phyloP scores from a whole-genome alignment of 2,888 invertebrate genomes.

The Stenurella melanura region DNA sequence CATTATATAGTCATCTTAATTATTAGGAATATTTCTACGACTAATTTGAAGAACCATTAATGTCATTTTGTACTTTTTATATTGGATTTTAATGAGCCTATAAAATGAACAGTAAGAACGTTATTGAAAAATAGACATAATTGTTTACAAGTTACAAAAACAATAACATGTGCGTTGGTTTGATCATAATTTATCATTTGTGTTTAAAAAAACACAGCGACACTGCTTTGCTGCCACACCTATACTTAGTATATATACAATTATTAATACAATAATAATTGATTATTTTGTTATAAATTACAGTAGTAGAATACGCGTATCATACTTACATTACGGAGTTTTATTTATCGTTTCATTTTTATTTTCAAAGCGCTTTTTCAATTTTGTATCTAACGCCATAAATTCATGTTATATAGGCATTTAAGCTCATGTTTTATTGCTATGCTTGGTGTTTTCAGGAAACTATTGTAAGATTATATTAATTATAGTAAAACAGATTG shows the following conservation, averaged over 20 bases:
- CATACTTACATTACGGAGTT: constrained; percentile 5
- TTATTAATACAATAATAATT: constrained; percentile 40
- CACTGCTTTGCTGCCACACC: constrained; percentile 38
- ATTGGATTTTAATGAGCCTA: constrained; percentile 29
- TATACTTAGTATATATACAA: constrained; percentile 31
- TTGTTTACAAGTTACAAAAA: constrained; percentile 27
- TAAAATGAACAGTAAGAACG: neutral
- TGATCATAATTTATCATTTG: constrained; percentile 41
- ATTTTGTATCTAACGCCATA: constrained; percentile 15
- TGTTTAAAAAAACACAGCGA: constrained; percentile 34
- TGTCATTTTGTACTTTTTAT: constrained; percentile 17
- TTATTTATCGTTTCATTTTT: constrained; percentile 22
- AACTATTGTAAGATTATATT: constrained; percentile 22
- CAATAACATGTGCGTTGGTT: constrained; percentile 39
- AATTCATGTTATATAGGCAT: constrained; percentile 15
- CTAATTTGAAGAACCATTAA: constrained; percentile 6
- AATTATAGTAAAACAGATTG: constrained; percentile 19
- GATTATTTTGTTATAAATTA: constrained; percentile 42
- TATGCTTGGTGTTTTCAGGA: constrained; percentile 16
- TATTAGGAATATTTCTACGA: constrained; percentile 25
- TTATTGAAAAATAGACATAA: constrained; percentile 24
- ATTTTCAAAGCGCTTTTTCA: neutral
- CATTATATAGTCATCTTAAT: neutral
- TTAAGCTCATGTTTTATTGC: constrained; percentile 1
- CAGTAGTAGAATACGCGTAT: constrained; percentile 27